Evolutionary conservation across 2,888 invertebrate genomes (phyloP).

Genomic region (Euphydryas editha): DNA sequence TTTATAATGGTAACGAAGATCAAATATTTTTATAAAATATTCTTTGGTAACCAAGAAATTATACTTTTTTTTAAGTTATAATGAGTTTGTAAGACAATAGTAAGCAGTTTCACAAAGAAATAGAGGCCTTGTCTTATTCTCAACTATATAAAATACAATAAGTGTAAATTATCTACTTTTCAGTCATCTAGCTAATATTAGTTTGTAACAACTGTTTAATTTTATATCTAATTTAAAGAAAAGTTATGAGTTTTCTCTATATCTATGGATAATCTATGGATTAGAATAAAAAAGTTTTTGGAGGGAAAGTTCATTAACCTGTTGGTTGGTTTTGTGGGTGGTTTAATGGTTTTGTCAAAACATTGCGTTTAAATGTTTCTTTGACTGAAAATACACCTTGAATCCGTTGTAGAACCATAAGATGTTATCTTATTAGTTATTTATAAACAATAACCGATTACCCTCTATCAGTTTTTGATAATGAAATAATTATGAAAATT

Average conservation of each 20-base stretch:
- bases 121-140: too few relatives aligned
- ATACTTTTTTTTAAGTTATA: too few relatives aligned
- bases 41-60: slow-evolving; percentile 34
- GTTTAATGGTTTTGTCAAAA: slow-evolving; percentile 23
- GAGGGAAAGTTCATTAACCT: slow-evolving; percentile 71
- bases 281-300: slow-evolving; percentile 45
- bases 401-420: neutral
- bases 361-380: slow-evolving; percentile 13
- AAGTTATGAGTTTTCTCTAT: too few relatives aligned
- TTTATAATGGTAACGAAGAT: slow-evolving; percentile 20
- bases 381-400: neutral
- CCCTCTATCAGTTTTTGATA: slow-evolving; percentile 47
- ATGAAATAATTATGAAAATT: neutral
- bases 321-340: too few relatives aligned
- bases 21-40: slow-evolving; percentile 24
- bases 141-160: too few relatives aligned
- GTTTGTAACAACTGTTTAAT: neutral
- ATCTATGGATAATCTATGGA: too few relatives aligned
- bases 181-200: too few relatives aligned
- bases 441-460: slow-evolving; percentile 36
- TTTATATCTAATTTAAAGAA: neutral
- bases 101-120: too few relatives aligned
- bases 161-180: too few relatives aligned
- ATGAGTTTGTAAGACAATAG: too few relatives aligned
- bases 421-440: neutral